These are phyloP conservation scores for Pristis pectinata DNA, from an alignment of 2,797 vertebrate species.

Conservation along the genomic window DNA sequence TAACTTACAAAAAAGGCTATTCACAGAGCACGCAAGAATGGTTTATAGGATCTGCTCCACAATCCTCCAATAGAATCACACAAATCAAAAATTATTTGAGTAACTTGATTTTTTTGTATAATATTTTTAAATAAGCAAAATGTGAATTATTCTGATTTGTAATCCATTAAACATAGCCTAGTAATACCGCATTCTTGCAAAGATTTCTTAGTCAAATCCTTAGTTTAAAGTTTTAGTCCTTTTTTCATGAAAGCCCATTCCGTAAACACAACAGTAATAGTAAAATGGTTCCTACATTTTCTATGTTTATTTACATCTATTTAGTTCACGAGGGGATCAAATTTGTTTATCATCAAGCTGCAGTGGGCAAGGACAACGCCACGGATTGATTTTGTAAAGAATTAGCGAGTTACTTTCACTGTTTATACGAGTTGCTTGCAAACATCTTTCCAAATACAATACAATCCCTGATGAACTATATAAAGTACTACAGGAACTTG, in stretches of 20 bases:
- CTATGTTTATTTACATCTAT: not conserved
- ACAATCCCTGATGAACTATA: not conserved
- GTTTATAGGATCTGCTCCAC: not conserved
- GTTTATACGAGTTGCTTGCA: not conserved
- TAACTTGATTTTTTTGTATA: not conserved
- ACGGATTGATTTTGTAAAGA: not conserved
- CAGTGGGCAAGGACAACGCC: not conserved
- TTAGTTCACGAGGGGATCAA: not conserved
- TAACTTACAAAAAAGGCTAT: not conserved
- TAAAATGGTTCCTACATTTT: not conserved
- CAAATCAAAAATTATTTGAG: not conserved
- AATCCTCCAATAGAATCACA: not conserved
- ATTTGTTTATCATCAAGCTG: not conserved
- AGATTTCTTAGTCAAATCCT: not conserved
- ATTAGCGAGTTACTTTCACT: not conserved
- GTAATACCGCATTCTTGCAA: not conserved
- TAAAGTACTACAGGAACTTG: not conserved
- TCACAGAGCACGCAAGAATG: not conserved
- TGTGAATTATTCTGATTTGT: not conserved
- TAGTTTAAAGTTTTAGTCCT: not conserved
- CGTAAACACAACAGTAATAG: not conserved
- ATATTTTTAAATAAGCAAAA: not conserved
- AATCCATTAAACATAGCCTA: not conserved
- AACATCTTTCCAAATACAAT: not conserved
- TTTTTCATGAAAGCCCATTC: not conserved